A percentile compares a stretch with the other conserved stretches of the same genome.
Conservation (phyloP, 2,797 vertebrate genomes). For the Synaphobranchus kaupii region DNA sequence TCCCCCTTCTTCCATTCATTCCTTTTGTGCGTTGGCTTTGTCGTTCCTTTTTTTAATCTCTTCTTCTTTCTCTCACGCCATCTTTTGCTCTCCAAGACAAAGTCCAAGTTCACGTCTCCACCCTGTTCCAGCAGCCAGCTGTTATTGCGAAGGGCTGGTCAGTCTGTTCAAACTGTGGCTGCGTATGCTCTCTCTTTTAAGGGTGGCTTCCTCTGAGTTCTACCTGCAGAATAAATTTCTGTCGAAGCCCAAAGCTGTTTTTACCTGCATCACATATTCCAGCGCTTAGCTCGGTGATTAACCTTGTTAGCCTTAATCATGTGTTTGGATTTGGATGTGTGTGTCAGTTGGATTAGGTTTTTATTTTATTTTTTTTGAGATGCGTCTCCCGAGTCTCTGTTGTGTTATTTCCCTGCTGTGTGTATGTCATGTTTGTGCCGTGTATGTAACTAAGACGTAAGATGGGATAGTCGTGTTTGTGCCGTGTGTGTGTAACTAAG, state of each 20-base stretch:
- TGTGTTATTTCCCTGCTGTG: background rate
- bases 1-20: constrained; percentile 11
- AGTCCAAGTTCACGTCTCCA: background rate
- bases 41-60: background rate
- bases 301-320: background rate
- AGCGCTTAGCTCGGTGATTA: background rate
- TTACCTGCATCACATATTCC: background rate
- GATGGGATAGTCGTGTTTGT: too few species aligned
- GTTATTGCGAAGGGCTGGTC: background rate
- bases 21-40: background rate
- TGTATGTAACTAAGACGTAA: too few species aligned
- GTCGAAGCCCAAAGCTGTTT: background rate
- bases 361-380: background rate
- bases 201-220: background rate
- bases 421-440: too few species aligned
- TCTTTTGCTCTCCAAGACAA: constrained; percentile 10
- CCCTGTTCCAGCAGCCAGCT: background rate
- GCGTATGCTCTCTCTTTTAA: background rate
- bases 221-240: background rate
- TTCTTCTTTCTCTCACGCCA: background rate
- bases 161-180: background rate
- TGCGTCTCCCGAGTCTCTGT: background rate
- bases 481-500: too few species aligned
- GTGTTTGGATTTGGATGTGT: background rate
- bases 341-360: background rate